Evolutionary conservation across 2,797 vertebrate species (phyloP), one percentile per base, ranked within the genome.

Genomic region (Linurgus olivaceus): DNA sequence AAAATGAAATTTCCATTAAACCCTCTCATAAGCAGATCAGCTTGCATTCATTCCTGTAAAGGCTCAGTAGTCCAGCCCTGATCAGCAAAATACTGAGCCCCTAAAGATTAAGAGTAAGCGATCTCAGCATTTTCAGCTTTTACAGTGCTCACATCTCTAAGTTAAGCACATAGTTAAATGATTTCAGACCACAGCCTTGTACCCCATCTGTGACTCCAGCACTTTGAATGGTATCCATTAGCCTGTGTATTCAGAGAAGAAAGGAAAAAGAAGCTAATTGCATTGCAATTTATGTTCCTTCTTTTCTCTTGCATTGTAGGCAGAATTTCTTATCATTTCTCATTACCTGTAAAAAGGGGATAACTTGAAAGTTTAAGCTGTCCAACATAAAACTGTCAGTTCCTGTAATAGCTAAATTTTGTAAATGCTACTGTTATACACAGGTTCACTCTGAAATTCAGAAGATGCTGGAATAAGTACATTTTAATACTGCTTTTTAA

Each of bases 211-310:
- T 50, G 83, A 92, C 82, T 95, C 79, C 38, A 78, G 45, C 40
- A 90, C 58, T 87, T 94, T 95, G 77, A 96, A 29, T 72, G 50
- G 47, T 55, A 58, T 45, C 94, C 92, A 97, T 97, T 95, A 97
- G 95, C 91, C 72, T 8, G 23, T 20, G 59, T 73, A 86, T 82
- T 96, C 81, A 68, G 75, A 94, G 58, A 87, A 92, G 73, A 95
- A 90, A 94, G 35, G 65, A 66, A 72, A 90, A 90, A 93, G 23
- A 57, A 75, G 38, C 84, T 97, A 97, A 98, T 90, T 95, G 59
- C 82, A 88, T 42, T 80, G 91, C 87, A 97, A 97, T 97, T 97
- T 95, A 94, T 86, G 83, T 47, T 91, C 77, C 59, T 88, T 74
- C 79, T 71, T 93, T 86, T 80, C 67, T 66, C 57, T 57, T 72